These are phyloP conservation scores for Leucophenga varia DNA, from an alignment of 1,140 invertebrate species.

Conservation along the genomic window DNA sequence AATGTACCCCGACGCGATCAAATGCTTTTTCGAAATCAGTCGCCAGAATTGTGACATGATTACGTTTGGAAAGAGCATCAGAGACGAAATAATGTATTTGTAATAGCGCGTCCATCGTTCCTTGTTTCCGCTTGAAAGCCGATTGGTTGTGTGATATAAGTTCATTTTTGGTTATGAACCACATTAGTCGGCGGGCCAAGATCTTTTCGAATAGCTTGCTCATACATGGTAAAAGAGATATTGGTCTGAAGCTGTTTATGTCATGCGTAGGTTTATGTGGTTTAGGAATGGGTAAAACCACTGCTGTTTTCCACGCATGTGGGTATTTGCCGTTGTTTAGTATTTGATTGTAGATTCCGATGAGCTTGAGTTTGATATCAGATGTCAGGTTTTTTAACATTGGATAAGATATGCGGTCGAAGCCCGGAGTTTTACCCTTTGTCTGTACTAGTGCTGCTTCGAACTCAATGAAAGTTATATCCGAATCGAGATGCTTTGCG, in stretches of 20 bases:
- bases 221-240: slow-evolving; percentile 15
- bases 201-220: slow-evolving; percentile 19
- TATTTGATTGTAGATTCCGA: not conserved
- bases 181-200: slow-evolving; percentile 10
- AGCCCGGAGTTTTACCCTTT: slow-evolving; percentile 9
- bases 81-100: slow-evolving; percentile 13
- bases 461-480: slow-evolving; percentile 2
- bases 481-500: not conserved
- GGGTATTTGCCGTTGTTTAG: not conserved
- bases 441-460: slow-evolving; percentile 1
- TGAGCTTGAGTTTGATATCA: not conserved
- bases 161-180: slow-evolving; percentile 10
- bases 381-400: slow-evolving; percentile 9
- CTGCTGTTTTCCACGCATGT: slow-evolving; percentile 1
- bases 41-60: slow-evolving; percentile 11
- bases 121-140: slow-evolving; percentile 16
- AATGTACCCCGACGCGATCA: slow-evolving; percentile 12
- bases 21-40: slow-evolving; percentile 18
- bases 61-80: slow-evolving; percentile 7
- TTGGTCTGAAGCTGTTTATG: slow-evolving; percentile 12
- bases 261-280: slow-evolving; percentile 3
- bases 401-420: slow-evolving; percentile 9
- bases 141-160: slow-evolving; percentile 12
- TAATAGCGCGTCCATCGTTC: slow-evolving; percentile 15
- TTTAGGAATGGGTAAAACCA: not conserved